Base-by-base conservation (phyloP, 2,797 vertebrate species). In the Sebastes matsubarae region DNA sequence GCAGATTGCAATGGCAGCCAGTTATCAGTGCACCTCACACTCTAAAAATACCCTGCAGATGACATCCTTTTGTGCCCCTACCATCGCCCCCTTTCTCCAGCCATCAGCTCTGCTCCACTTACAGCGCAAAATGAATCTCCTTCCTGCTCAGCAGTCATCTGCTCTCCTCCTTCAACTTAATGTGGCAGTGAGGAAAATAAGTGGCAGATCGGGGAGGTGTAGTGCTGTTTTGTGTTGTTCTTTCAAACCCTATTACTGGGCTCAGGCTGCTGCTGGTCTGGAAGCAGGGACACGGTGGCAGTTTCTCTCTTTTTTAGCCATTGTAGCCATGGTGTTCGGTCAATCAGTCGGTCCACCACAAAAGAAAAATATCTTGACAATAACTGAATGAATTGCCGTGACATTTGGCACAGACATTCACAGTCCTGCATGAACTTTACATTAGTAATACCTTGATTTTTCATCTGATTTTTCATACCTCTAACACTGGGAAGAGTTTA, bases 61-160 rank as follows among this genome's bases (percentile, higher is more conserved):
- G 90, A 91, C 90, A 90, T 91, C 87, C 84, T 89, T 90, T 86
- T 89, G 88, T 88, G 89, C 70, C 84, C 82, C 73, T 68, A 64
- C 75, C 79, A 52, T 84, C 74, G 76, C 77, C 83, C 86, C 86
- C 77, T 67, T 91, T 81, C 89, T 90, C 85, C 83, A 81, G 77
- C 84, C 85, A 79, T 82, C 86, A 83, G 83, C 85, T 80, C 79
- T 91, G 92, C 86, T 91, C 87, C 84, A 91, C 87, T 92, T 91
- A 77, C 77, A 68, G 78, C 18, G 2, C 67, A 65, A 30, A 79
- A 58, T 67, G 68, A 61, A 81, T 52, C 76, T 77, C 67, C 59
- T 69, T 71, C 61, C 55, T 64, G 22, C 52, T 42, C 58, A 1
- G 54, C 58, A 80, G 16, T 80, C 70, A 29, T 75, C 72, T 50